Evolutionary conservation across 2,888 invertebrate species (phyloP), one percentile per base, ranked within the genome.

Genomic region (Drosophila anceps): DNA sequence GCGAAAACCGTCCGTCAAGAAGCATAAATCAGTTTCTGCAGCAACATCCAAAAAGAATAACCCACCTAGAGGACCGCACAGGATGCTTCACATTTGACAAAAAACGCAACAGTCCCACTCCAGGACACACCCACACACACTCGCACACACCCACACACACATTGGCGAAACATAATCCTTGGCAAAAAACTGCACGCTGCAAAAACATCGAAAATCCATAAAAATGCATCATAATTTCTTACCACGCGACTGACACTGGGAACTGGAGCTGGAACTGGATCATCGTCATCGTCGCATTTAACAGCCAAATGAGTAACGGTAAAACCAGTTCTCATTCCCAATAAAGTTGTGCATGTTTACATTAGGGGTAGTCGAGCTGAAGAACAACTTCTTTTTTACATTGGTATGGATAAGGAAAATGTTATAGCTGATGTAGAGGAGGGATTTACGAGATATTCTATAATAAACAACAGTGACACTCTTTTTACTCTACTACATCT

Each of bases 191-290:
- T 79, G 84, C 83, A 84, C 67, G 75, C 62, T 61, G 78, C 84
- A 90, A 89, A 92, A 92, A 93, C 92, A 92, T 88, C 81, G 90
- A 93, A 93, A 92, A 91, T 91, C 92, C 93, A 93, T 92, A 93
- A 93, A 93, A 93, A 92, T 92, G 92, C 92, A 93, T 92, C 92
- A 92, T 92, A 90, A 91, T 92, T 93, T 92, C 82, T 60, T 50
- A 61, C 69, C 74, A 76, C 46, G 60, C 75, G 29, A 46, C 65
- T 50, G 50, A 50, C 82, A 82, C 82, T 78, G 48, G 48, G 10
- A 29, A n/a, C 46, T 46, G 46, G 29, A 27, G 6, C 48, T 50
- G 50, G 46, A 85, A 82, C 88, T 78, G 90, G 79, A 84, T 85
- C 82, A 60, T 64, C 74, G 90, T 82, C 79, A 60, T 51, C 74